Evolutionary conservation across 2,113 vertebrate species (phyloP).

Genomic region (Nycticebus coucang): DNA sequence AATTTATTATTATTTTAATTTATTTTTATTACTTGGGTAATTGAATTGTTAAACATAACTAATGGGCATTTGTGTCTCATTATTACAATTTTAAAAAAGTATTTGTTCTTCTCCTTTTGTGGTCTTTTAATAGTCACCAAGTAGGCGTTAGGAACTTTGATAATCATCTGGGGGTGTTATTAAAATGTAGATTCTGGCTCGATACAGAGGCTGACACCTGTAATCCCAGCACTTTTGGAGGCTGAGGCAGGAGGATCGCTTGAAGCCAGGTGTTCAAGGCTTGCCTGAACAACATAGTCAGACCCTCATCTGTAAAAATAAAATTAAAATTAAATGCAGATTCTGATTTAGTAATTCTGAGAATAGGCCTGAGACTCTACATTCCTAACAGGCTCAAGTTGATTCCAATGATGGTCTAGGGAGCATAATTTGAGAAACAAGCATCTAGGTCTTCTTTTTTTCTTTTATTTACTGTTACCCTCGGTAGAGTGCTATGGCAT

Average conservation of each 20-base stretch:
- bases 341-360: constrained; percentile 29
- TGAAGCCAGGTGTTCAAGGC: no score
- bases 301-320: no score
- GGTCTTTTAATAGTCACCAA: background rate
- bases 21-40: constrained; percentile 15
- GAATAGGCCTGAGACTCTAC: background rate
- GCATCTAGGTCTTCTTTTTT: background rate
- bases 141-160: background rate
- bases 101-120: constrained; percentile 1
- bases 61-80: background rate
- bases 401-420: background rate
- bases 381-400: background rate
- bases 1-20: constrained; percentile 50
- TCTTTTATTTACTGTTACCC: no score
- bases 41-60: constrained; percentile 27
- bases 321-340: background rate
- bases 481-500: no score
- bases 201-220: no score
- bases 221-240: no score
- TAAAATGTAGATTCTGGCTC: background rate
- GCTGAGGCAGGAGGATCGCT: no score
- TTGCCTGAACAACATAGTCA: no score
- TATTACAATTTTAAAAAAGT: constrained; percentile 13
- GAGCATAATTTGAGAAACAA: background rate
- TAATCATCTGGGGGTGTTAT: background rate